These are phyloP conservation scores for Alca torda DNA, from an alignment of 2,797 vertebrate genomes.

Conservation along the genomic window DNA sequence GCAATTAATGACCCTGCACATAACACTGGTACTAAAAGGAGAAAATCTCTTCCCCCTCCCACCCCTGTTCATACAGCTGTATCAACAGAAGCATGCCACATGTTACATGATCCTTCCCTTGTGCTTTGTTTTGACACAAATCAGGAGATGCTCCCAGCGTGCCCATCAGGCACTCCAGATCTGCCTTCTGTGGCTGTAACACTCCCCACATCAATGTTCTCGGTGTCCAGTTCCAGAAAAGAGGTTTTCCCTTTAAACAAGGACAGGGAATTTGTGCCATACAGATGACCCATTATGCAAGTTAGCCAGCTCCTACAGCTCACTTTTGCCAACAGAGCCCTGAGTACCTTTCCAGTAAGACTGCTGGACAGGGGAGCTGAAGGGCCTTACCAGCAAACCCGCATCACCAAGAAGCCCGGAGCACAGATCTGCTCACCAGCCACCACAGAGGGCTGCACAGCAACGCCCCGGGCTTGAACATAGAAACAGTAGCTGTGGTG, in stretches of 20 bases:
- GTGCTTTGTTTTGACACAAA: not conserved
- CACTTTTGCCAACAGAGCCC: not conserved
- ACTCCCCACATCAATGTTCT: not conserved
- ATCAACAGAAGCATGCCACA: not conserved
- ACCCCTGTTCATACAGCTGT: accelerated
- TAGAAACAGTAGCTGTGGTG: not conserved
- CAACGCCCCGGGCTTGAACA: not conserved
- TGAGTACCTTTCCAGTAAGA: not conserved
- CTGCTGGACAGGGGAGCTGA: not conserved
- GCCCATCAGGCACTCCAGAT: not conserved
- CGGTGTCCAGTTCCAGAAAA: not conserved
- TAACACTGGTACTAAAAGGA: not conserved
- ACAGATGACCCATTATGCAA: not conserved
- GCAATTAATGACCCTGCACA: not conserved
- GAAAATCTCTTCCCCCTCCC: not conserved
- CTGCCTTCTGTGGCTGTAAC: not conserved
- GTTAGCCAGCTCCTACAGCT: not conserved
- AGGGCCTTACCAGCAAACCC: not conserved
- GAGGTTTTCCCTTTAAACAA: not conserved
- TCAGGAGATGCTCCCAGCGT: not conserved
- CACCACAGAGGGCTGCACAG: not conserved
- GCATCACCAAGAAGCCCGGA: not conserved
- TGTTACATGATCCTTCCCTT: not conserved
- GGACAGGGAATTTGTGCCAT: not conserved
- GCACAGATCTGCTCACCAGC: not conserved